Percentiles rank a stretch among this genome's conserved stretches.
phyloP scores from a whole-genome alignment of 2,888 invertebrate species.

The Hermaeophaga mercurialis region DNA sequence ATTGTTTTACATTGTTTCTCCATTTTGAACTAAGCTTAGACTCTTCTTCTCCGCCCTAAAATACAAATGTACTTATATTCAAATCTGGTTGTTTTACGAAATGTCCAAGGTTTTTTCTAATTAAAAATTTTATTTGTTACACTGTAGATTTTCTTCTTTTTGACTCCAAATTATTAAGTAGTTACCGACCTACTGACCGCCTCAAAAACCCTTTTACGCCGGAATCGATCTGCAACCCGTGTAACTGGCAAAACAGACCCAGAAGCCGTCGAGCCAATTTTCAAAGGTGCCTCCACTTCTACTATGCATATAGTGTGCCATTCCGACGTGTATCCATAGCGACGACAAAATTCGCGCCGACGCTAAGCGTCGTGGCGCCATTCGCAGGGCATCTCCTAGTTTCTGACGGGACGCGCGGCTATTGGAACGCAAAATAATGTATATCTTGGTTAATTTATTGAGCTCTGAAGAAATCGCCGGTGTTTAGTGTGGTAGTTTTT shows the following conservation, averaged over 20 bases:
- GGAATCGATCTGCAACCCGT: not conserved
- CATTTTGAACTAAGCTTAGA: too few relatives aligned
- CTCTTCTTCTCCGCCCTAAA: too few relatives aligned
- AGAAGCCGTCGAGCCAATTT: not conserved
- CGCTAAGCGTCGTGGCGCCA: constrained; percentile 23
- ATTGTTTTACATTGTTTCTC: too few relatives aligned
- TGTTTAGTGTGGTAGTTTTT: too few relatives aligned
- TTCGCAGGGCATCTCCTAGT: constrained; percentile 29
- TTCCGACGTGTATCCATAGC: constrained; percentile 21
- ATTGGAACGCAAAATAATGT: constrained; percentile 25
- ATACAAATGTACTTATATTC: too few relatives aligned
- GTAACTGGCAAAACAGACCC: constrained; percentile 1
- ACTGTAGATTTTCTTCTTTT: too few relatives aligned
- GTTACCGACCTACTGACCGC: not conserved
- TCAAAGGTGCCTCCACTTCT: not conserved
- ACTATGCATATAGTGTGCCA: constrained; percentile 1
- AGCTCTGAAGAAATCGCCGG: too few relatives aligned
- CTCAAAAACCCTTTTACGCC: not conserved
- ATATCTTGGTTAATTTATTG: constrained; percentile 1
- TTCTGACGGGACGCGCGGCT: constrained; percentile 25
- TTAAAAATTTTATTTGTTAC: too few relatives aligned
- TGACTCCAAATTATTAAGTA: not conserved
- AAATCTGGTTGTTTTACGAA: too few relatives aligned
- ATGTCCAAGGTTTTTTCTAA: too few relatives aligned
- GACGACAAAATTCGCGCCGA: constrained; percentile 27